Base-by-base conservation (phyloP, 2,113 vertebrate genomes). In the Nyctibius bracteatus region DNA sequence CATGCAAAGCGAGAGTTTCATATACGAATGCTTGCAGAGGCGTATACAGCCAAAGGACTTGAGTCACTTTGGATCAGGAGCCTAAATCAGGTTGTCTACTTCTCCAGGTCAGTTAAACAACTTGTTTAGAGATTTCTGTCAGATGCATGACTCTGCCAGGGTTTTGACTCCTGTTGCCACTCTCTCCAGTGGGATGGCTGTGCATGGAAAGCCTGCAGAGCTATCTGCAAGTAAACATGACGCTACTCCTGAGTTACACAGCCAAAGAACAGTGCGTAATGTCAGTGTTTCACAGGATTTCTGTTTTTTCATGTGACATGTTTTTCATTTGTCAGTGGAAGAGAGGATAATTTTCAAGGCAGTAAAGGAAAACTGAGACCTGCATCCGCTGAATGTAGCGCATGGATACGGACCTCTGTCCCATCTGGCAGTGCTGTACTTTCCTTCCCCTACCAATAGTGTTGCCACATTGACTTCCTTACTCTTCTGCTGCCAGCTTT, bases 351-450 rank as follows among this genome's bases (percentile, higher is more conserved):
- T 73, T 91, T 91, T 86, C 24, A 49, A 47, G 35, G 23, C 35
- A 31, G 37, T 7, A 10, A 78, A 86, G 25, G 41, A 88, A 58
- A 89, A 39, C 22, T 1, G 24, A 91, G 72, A 63, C 5, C 18
- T 65, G 23, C 1, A 1, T 77, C 24, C 57, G 49, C 24, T 3
- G 8, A 31, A 58, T 8, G 16, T 12, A 30, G 22, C 5, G 9
- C 20, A 4, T 0, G 2, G 22, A 15, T 66, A 28, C 0, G 1
- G 43, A 81, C 30, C 51, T 39, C 28, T 59, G 27, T 41, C 28
- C 44, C 2, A 1, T 31, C 21, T 0, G 0, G 19, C 3, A 70
- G 46, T 22, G 14, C 8, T 43, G 46, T 1, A 1, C 43, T 66
- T 49, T 59, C 9, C 39, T 79, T 78, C 16, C 39, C 2, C 39